These are phyloP conservation scores for Vireo griseus DNA, from an alignment of 2,797 vertebrate species.

Conservation along the genomic window DNA sequence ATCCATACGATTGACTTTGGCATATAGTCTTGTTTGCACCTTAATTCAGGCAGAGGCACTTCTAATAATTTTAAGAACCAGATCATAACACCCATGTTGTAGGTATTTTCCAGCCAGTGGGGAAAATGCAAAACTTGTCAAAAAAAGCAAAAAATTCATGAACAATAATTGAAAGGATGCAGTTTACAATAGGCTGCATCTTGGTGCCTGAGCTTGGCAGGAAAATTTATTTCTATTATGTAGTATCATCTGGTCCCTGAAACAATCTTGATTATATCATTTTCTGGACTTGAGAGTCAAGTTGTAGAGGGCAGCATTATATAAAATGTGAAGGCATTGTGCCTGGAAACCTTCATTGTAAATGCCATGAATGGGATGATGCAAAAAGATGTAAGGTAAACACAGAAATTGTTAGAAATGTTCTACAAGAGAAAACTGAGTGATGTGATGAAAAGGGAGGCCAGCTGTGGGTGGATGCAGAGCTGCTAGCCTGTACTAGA, in stretches of 20 bases:
- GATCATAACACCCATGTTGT: neutral
- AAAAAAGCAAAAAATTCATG: neutral
- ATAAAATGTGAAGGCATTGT: neutral
- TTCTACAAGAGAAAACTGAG: neutral
- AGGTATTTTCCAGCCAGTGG: neutral
- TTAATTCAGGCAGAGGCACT: neutral
- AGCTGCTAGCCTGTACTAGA: neutral
- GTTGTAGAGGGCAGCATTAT: neutral
- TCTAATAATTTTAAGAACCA: neutral
- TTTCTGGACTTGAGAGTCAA: neutral
- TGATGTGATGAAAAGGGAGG: neutral
- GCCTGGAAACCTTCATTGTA: neutral
- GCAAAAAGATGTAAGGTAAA: neutral
- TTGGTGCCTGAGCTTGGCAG: neutral
- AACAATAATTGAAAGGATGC: neutral
- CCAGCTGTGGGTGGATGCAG: neutral
- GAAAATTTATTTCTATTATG: neutral
- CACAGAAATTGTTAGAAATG: neutral
- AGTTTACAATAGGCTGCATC: neutral
- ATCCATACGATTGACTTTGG: neutral
- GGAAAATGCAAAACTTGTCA: neutral
- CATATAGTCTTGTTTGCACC: neutral
- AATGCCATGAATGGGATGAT: neutral
- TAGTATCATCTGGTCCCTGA: neutral
- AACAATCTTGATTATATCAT: accelerated